Evolutionary conservation across 2,797 vertebrate genomes (phyloP), one percentile per base, ranked within the genome.

Genomic region (Melanotaenia pygmaea): DNA sequence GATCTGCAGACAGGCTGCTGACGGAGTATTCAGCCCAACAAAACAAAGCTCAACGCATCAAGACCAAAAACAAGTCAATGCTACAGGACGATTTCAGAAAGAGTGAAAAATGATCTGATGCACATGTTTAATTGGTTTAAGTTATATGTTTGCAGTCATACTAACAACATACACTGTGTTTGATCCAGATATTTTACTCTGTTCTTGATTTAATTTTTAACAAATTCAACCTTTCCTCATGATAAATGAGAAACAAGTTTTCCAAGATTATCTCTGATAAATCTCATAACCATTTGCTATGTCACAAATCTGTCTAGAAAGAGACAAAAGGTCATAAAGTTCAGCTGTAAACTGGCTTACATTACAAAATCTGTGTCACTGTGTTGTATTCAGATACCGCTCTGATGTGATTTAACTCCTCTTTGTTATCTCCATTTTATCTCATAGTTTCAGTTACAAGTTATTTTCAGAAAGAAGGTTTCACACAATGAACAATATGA

Each of bases 1-100:
- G 89, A 91, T 91, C 79, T 90, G 83, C 81, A 87, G 88, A 79
- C 81, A 57, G 84, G 80, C 83, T 77, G 74, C 78, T 85, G 79
- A 88, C 77, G 14, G 79, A 83, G 79, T 34, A 64, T 60, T 88
- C 72, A 74, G 74, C 66, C 70, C 76, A 74, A 79, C 80, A 67
- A 67, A 88, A 81, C 73, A 54, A 58, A 47, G 57, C 64, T 78
- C 76, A 67, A 64, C 67, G 75, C 79, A 65, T 80, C 80, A 32
- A 14, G 4, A 59, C 74, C 66, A 59, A 77, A 77, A 84, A 77
- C 73, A 71, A 82, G 59, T 45, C 50, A 74, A 77, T 22, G 54
- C 22, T 71, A 32, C 35, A 11, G 34, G 18, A 58, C 56, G 63
- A 40, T 12, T 18, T 65, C 32, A 43, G 57, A 58, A 50, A 8